Base-by-base conservation (phyloP, 2,888 invertebrate species). In the Cryptocheilus praepositus region DNA sequence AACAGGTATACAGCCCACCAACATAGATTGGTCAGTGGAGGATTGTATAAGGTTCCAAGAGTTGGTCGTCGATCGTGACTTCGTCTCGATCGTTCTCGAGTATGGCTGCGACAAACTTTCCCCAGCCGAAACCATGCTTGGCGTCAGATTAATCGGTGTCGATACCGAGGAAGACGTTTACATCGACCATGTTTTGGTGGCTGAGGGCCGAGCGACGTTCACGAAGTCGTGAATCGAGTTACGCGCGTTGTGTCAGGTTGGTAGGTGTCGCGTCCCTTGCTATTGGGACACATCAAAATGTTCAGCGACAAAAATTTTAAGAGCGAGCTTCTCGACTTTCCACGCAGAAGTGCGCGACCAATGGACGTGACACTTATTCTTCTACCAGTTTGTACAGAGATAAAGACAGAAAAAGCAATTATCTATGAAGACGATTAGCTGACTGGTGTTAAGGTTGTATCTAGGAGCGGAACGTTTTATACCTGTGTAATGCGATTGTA, bases 21-120 rank as follows among this genome's bases (percentile, higher is more conserved):
- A 92, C 76, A 89, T 89, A 79, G 93, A 94, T 87, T 95, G 94
- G 94, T 90, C 92, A 0, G 92, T 93, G 75, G 93, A 94, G 77
- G 95, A 95, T 87, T 94, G 94, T 81, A 89, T 94, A 60, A 89
- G 92, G 67, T 96, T 96, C 85, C 93, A 94, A 80, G 90, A 93
- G 75, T 83, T 95, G 71, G 93, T 94, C 5, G 92, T 93, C 44
- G 92, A 93, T 44, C 92, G 93, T 79, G 90, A 92, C 60, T 94
- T 95, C 73, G 94, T 94, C 15, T 93, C 94, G 0, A 86, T 93
- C 56, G 91, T 95, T 59, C 91, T 91, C 71, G 91, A 92, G 19
- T 91, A 93, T 8, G 91, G 91, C 64, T 90, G 90, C 52, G 94
- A 94, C 80, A 91, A 92, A 19, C 83, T 92, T 28, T 92, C 92